Percentiles rank a stretch among this genome's conserved stretches.
These are phyloP conservation scores for Psylliodes chrysocephalus DNA, from an alignment of 2,888 invertebrate species.

Conservation along the genomic window DNA sequence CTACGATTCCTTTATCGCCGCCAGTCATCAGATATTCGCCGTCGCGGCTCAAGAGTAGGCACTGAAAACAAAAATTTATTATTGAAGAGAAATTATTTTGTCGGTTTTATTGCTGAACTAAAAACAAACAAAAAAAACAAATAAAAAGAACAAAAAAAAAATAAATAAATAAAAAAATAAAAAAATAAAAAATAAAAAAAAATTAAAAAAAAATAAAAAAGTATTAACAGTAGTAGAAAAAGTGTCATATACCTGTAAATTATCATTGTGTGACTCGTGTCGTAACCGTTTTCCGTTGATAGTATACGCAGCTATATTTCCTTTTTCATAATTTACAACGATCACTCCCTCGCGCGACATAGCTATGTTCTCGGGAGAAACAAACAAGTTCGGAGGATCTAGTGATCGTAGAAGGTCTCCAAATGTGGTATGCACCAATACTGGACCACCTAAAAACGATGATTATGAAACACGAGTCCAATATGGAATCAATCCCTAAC, in stretches of 20 bases:
- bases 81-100: no score
- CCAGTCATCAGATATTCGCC: constrained; percentile 99
- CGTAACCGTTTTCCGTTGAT: constrained; percentile 91
- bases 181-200: no score
- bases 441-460: constrained; percentile 83
- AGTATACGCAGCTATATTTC: constrained; percentile 93
- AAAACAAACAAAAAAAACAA: no score
- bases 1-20: constrained; percentile 96
- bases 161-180: no score
- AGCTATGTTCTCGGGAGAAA: constrained; percentile 86
- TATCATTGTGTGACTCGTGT: constrained; percentile 93
- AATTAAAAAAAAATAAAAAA: no score
- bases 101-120: no score
- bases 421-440: constrained; percentile 96
- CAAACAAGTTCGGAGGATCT: constrained; percentile 80
- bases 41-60: constrained; percentile 93
- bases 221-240: no score
- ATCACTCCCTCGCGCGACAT: constrained; percentile 97
- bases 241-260: constrained; percentile 95
- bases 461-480: background rate
- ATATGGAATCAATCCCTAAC: background rate
- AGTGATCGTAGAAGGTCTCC: constrained; percentile 95
- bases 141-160: no score
- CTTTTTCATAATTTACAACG: constrained; percentile 91
- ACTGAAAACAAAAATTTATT: constrained; percentile 76